A percentile compares a stretch with the other conserved stretches of the same genome.
Evolutionary conservation across 1,140 invertebrate genomes (phyloP).

Genomic region (Drosophila tsacasi): DNA sequence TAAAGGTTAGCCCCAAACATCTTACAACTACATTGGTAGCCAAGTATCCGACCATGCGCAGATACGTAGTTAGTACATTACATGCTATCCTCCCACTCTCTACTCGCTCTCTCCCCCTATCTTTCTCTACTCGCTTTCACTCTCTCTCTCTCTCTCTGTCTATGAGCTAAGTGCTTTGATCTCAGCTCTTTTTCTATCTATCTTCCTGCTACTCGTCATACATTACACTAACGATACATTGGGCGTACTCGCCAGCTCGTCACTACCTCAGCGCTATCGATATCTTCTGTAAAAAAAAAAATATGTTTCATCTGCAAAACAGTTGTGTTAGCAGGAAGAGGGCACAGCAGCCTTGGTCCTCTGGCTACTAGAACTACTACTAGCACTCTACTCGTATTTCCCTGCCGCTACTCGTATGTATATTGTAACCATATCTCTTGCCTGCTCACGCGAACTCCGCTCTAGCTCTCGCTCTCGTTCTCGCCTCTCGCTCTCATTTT

Average conservation of each 20-base stretch:
- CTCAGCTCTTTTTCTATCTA: slow-evolving; percentile 20
- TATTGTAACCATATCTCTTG: slow-evolving; percentile 53
- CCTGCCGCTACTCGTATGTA: slow-evolving; percentile 55
- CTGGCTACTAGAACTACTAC: slow-evolving; percentile 19
- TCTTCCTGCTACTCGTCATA: slow-evolving; percentile 26
- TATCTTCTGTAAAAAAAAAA: slow-evolving; percentile 46
- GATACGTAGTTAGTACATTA: slow-evolving; percentile 79
- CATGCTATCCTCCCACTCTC: slow-evolving; percentile 50
- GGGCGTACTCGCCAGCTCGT: slow-evolving; percentile 3
- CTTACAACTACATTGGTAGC: slow-evolving; percentile 75
- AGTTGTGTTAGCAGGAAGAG: slow-evolving; percentile 9
- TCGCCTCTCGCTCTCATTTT: slow-evolving; percentile 26
- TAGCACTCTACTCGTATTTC: slow-evolving; percentile 22
- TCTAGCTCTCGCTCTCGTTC: slow-evolving; percentile 5
- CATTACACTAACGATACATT: slow-evolving; percentile 30
- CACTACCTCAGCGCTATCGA: slow-evolving; percentile 25
- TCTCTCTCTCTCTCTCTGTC: not conserved
- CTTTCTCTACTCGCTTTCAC: slow-evolving; percentile 22
- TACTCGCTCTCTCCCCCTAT: slow-evolving; percentile 23
- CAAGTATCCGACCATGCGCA: slow-evolving; percentile 54
- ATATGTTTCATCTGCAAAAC: slow-evolving; percentile 41
- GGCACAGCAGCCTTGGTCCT: slow-evolving; percentile 14
- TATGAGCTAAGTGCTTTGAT: not conserved
- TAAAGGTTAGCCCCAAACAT: slow-evolving; percentile 77
- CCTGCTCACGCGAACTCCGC: slow-evolving; percentile 57